Base-by-base conservation (phyloP, 2,797 vertebrate genomes). In the Schizopygopsis pylzovi region DNA sequence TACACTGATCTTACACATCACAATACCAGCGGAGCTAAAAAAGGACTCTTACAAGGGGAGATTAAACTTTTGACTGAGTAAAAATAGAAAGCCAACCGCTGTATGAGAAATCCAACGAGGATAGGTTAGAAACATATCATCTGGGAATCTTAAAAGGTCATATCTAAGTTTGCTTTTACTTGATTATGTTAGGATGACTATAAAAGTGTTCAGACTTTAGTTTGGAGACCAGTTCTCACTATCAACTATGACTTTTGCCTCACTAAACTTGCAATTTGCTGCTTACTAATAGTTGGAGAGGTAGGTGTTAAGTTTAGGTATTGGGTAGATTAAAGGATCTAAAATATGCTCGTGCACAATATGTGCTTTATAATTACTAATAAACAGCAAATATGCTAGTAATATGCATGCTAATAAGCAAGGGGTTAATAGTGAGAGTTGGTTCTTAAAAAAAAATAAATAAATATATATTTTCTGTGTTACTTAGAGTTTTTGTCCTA, bases 1-100 rank as follows among this genome's bases (percentile, higher is more conserved):
- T 89, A 82, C 54, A 65, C 59, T 54, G 79, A 63, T 68, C 73
- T 59, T 37, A 61, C 68, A 72, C 28, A 75, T 80, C 56, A 52
- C 41, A n/a, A 13, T 63, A 41, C 83, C 49, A 79, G 22, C 11
- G 4, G 33, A 70, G 18, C 84, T 63, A 33, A 72, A 72, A 65
- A n/a, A 10, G 28, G 59, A 16, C 73, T 65, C 63, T 20, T 41
- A 37, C 37, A 78, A 78, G 20, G 37, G 52, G 52, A 39, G 37
- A 41, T 77, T 56, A n/a, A 78, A 15, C 10, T 41, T n/a, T 41
- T 39, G 12, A 15, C 37, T 16, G 37, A 61, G 76, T 79, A 22
- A 56, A 77, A 56, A n/a, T 77, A 56, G 33, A 56, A 56, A 39
- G 11, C 33, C 52, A 76, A 52, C 9, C 47, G 9, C 71, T 75